A percentile compares a stretch with the other conserved stretches of the same genome.
Conservation (phyloP, 37 sponge, comb jelly and placozoan genomes). For the Ephydatia muelleri region DNA sequence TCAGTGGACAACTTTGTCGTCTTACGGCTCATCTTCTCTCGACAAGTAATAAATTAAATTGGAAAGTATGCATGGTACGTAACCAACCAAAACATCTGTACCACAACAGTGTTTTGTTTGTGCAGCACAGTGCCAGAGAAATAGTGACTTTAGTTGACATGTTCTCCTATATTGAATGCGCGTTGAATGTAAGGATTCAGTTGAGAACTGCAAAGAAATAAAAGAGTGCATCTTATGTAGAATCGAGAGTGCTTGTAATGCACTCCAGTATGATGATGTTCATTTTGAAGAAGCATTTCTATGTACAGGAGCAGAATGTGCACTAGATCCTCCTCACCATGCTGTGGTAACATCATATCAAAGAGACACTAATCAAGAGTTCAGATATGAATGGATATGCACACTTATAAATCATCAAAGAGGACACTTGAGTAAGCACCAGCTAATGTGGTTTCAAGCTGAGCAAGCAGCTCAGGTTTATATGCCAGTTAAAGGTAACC, state of each 20-base stretch:
- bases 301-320: background rate
- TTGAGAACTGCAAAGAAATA: background rate
- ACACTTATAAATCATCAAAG: background rate
- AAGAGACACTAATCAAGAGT: background rate
- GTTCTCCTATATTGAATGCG: conserved; percentile 14
- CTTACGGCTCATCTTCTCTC: background rate
- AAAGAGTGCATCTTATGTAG: background rate
- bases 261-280: background rate
- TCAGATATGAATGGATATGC: background rate
- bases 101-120: conserved; percentile 16
- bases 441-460: background rate
- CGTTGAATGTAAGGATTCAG: background rate
- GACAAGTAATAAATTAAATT: background rate
- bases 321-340: background rate
- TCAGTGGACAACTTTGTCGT: conserved; percentile 2
- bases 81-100: conserved; percentile 10
- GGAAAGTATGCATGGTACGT: conserved; percentile 1
- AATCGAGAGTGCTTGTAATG: background rate
- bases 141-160: conserved; percentile 2
- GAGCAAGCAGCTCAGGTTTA: too few species aligned
- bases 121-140: background rate
- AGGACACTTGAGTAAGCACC: background rate
- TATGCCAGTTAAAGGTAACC: background rate
- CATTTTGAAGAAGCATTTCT: background rate
- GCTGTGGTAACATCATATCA: background rate